A percentile compares a stretch with the other conserved stretches of the same genome.
phyloP scores from a whole-genome alignment of 2,113 vertebrate genomes.

The Neoarius graeffei region DNA sequence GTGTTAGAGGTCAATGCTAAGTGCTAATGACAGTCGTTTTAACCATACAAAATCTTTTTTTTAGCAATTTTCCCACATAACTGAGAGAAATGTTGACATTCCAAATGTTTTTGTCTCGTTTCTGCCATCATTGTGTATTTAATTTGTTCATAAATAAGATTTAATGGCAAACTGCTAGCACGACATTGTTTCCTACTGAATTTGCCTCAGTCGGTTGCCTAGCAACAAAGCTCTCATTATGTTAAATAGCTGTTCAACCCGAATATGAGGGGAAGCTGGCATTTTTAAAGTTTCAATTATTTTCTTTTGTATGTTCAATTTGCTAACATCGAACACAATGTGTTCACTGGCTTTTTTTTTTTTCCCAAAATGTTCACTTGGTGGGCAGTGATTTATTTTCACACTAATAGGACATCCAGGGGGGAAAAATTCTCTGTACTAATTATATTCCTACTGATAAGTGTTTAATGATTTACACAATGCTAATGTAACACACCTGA shows the following conservation, averaged over 20 bases:
- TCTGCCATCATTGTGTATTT: neutral
- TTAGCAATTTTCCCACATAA: neutral
- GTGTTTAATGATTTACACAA: constrained; percentile 8
- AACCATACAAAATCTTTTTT: neutral
- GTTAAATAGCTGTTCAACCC: neutral
- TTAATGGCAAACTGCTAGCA: neutral
- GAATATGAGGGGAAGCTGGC: neutral
- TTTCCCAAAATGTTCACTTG: neutral
- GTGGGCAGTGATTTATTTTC: neutral
- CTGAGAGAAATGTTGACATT: neutral
- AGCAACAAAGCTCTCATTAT: neutral
- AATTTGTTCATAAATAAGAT: neutral
- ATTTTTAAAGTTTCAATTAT: neutral
- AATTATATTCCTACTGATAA: neutral
- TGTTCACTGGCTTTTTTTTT: neutral
- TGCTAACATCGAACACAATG: neutral
- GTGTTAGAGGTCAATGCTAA: neutral
- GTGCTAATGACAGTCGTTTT: neutral
- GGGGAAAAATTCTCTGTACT: neutral
- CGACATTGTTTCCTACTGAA: too few species aligned
- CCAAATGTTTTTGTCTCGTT: neutral
- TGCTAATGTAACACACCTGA: neutral
- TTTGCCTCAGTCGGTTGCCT: neutral
- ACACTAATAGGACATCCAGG: neutral
- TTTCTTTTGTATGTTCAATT: neutral